Base-by-base conservation (phyloP, 1,140 invertebrate genomes). In the Glomeris maerens region DNA sequence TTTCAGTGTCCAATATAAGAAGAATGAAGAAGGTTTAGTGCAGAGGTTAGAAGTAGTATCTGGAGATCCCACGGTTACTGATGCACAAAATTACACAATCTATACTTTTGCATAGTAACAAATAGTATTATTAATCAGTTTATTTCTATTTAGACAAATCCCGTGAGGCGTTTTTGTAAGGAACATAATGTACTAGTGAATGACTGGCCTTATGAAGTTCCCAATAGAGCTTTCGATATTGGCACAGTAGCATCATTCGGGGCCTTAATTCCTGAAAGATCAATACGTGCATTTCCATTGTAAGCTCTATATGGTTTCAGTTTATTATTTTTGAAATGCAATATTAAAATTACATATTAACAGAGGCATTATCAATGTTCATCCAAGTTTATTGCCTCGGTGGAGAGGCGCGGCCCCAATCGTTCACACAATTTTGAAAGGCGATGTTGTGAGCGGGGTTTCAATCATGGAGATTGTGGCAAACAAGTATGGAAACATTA, bases 331-430 rank as follows among this genome's bases (percentile, higher is more conserved):
- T 10, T n/a, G n/a, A 49, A 20, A 49, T 1, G 20, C 13, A 45
- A 21, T 45, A 41, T 45, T 47, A 47, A 45, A 47, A n/a, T 52
- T 27, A 14, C 40, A 31, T 21, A 47, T 49, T 74, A 55, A 31
- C 60, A 91, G 86, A 66, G 91, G 91, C 14, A 87, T 91, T 71
- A 68, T 91, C 31, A 92, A 92, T 73, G 78, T 95, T 1, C 93
- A 97, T 69, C 84, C 79, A 10, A 93, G 88, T 68, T 63, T 97
- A 27, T 64, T 98, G 56, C 93, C 93, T 25, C 72, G 83, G 53
- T 97, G 89, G 87, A 71, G 92, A 66, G 93, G 93, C 27, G 86
- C 91, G 39, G 79, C 87, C 10, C 90, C 90, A 2, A 80, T 94
- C 41, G 73, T 82, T 54, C 75, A 89, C 67, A 75, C 85, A n/a